Evolutionary conservation across 2,113 vertebrate genomes (phyloP).

Genomic region (Pseudorectes ferrugineus): DNA sequence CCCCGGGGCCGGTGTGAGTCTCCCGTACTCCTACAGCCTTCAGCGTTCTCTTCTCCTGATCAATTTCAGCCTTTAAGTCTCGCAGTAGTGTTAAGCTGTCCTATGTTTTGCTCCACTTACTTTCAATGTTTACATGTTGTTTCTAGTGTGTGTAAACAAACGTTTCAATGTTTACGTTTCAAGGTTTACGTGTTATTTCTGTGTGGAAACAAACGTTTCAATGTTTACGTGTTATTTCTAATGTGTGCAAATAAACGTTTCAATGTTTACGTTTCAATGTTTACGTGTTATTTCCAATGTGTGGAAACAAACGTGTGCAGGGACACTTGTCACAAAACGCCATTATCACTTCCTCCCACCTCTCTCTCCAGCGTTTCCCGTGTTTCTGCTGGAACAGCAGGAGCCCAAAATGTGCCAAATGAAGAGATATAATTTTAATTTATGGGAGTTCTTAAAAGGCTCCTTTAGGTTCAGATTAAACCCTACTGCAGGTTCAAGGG

Average conservation of each 20-base stretch:
- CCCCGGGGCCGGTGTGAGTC: background rate
- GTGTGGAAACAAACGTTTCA: background rate
- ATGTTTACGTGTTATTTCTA: background rate
- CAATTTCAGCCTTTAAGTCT: background rate
- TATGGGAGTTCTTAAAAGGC: slow-evolving; percentile 16
- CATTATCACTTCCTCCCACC: background rate
- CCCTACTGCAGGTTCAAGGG: slow-evolving; percentile 17
- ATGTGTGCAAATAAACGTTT: background rate
- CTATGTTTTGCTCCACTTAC: background rate
- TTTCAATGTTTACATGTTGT: background rate
- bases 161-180: background rate
- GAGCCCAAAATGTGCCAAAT: background rate
- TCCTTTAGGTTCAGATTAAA: slow-evolving; percentile 28
- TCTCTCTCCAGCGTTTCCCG: background rate
- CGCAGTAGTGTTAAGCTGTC: background rate
- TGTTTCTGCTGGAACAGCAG: background rate
- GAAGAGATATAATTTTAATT: slow-evolving; percentile 29
- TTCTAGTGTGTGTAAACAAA: background rate
- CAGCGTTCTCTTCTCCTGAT: background rate
- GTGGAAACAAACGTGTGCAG: background rate
- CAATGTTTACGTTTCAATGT: background rate
- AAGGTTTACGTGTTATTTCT: background rate
- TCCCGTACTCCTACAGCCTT: background rate
- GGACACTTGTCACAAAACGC: background rate
- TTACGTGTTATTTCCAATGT: background rate